Evolutionary conservation across 2,888 invertebrate genomes (phyloP).

Genomic region (Drosophila mimetica): DNA sequence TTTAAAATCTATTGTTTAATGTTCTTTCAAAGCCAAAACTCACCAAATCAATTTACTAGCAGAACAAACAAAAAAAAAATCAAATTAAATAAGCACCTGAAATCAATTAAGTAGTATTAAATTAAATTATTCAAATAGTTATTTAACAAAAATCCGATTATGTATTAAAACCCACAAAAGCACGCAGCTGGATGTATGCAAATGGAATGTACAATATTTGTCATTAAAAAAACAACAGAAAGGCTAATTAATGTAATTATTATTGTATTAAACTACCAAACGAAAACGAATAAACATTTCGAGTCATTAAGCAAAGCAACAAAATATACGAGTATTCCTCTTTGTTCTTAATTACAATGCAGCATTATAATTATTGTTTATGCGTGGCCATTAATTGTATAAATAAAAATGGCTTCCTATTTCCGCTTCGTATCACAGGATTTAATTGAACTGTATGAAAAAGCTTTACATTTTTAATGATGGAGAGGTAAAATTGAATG

Average conservation of each 20-base stretch:
- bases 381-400: slow-evolving; percentile 17
- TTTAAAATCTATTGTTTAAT: background rate
- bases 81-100: slow-evolving; percentile 34
- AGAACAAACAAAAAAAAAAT: slow-evolving; percentile 2
- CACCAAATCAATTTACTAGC: slow-evolving; percentile 18
- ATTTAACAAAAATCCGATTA: slow-evolving; percentile 30
- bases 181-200: slow-evolving; percentile 17
- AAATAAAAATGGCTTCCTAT: slow-evolving; percentile 3
- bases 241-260: slow-evolving; percentile 75
- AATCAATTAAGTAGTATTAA: slow-evolving; percentile 66
- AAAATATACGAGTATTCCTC: slow-evolving; percentile 7
- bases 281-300: slow-evolving; percentile 63
- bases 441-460: slow-evolving; percentile 4
- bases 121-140: slow-evolving; percentile 64
- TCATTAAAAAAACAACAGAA: slow-evolving; percentile 32
- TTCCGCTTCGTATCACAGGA: slow-evolving; percentile 3
- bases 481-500: background rate
- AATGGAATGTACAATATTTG: slow-evolving; percentile 39
- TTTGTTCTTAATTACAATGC: slow-evolving; percentile 45
- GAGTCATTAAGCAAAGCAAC: slow-evolving; percentile 62
- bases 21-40: slow-evolving; percentile 31
- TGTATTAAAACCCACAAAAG: slow-evolving; percentile 17
- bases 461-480: background rate
- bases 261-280: slow-evolving; percentile 61
- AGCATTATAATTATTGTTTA: slow-evolving; percentile 28